phyloP scores from a whole-genome alignment of 2,113 vertebrate species.

The Climacteris rufus region DNA sequence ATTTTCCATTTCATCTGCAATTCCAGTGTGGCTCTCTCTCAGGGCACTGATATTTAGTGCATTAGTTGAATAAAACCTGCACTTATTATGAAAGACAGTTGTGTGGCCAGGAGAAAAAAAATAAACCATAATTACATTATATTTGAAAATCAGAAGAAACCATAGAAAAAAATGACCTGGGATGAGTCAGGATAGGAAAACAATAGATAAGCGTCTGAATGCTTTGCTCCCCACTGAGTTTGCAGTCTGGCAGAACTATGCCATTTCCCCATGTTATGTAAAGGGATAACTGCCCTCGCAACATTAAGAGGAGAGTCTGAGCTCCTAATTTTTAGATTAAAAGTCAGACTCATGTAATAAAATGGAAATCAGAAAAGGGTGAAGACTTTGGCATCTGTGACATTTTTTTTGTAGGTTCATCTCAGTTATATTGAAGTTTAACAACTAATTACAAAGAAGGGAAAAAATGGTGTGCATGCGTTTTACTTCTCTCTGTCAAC shows the following conservation, averaged over 20 bases:
- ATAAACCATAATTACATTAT: not conserved
- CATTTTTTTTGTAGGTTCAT: not conserved
- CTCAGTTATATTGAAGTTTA: not conserved
- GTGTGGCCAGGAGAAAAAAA: not conserved
- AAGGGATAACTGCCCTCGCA: constrained; percentile 21
- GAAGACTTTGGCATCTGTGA: not conserved
- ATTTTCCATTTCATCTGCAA: not conserved
- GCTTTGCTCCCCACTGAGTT: not conserved
- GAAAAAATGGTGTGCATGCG: not conserved
- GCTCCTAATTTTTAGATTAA: constrained; percentile 1
- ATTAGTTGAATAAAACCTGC: not conserved
- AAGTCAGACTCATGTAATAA: not conserved
- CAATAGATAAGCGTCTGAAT: not conserved
- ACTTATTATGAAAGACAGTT: not conserved
- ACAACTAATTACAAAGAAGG: not conserved
- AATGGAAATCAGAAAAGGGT: not conserved
- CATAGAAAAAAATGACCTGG: not conserved
- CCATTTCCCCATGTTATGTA: constrained; percentile 1
- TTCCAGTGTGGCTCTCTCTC: not conserved
- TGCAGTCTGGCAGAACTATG: not conserved
- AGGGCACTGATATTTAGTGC: not conserved
- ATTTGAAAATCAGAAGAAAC: not conserved
- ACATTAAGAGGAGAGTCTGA: not conserved
- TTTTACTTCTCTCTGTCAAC: not conserved
- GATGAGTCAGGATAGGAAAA: not conserved